These are phyloP conservation scores for Rhinella marina DNA, from an alignment of 2,797 vertebrate species.

Conservation along the genomic window DNA sequence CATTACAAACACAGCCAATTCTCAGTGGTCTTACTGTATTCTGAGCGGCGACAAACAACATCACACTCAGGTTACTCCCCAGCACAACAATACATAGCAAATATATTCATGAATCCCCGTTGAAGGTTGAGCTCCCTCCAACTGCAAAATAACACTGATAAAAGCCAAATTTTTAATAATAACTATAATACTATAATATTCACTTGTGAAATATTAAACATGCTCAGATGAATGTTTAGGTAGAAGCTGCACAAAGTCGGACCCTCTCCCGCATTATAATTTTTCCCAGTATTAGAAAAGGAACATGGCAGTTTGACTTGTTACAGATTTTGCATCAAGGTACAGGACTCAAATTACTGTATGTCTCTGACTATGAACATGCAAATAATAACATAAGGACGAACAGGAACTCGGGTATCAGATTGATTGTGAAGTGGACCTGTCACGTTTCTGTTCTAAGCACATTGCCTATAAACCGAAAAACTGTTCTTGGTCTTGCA, in stretches of 20 bases:
- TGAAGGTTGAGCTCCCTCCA: no score
- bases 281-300: not conserved
- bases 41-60: constrained; percentile 58
- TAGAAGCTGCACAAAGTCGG: not conserved
- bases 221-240: not conserved
- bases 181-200: no score
- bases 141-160: constrained; percentile 47
- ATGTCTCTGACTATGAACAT: no score
- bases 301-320: not conserved
- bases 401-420: no score
- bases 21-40: constrained; percentile 70
- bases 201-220: constrained; percentile 50
- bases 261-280: not conserved
- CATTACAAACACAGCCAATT: constrained; percentile 66
- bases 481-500: no score
- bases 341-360: no score
- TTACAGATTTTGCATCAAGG: no score
- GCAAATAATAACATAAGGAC: no score
- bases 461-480: no score
- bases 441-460: no score
- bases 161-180: not conserved
- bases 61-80: constrained; percentile 62
- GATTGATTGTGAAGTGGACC: no score
- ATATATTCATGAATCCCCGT: constrained; percentile 60
- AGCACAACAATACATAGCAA: constrained; percentile 58